Evolutionary conservation across 2,797 vertebrate genomes (phyloP).

Genomic region (Pseudochirops corinnae): DNA sequence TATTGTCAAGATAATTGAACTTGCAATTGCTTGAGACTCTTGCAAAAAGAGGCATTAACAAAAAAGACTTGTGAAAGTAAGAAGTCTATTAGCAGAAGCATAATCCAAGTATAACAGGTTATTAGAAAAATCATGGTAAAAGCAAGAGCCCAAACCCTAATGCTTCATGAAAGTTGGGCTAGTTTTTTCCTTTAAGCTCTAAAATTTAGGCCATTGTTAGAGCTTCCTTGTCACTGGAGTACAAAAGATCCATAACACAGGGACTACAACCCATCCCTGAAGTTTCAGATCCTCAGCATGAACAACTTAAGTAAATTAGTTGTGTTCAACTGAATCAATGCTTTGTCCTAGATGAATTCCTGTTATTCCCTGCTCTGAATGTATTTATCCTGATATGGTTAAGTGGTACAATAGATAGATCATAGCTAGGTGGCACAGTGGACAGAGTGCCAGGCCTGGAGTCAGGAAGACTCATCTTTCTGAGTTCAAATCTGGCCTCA

Average conservation of each 20-base stretch:
- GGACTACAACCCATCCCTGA: not conserved
- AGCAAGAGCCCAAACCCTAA: not conserved
- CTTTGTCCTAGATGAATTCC: not conserved
- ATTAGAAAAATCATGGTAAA: not conserved
- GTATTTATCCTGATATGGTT: not conserved
- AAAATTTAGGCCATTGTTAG: not conserved
- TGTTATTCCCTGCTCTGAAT: not conserved
- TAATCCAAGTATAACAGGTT: not conserved
- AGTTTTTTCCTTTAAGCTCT: not conserved
- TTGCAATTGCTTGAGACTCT: conserved; percentile 13
- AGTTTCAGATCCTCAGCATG: not conserved
- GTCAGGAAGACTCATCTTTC: not conserved
- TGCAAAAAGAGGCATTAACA: not conserved
- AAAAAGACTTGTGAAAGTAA: conserved; percentile 48
- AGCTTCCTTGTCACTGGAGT: not conserved
- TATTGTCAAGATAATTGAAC: conserved; percentile 40
- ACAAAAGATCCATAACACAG: not conserved
- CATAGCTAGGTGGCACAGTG: not conserved
- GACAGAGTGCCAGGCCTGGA: not conserved
- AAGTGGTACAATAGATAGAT: not conserved
- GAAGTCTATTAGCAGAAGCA: conserved; percentile 42
- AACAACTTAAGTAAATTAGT: not conserved
- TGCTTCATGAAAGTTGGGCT: not conserved
- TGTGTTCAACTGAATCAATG: not conserved
- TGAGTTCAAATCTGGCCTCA: not conserved